phyloP scores from a whole-genome alignment of 2,797 vertebrate species.

The Mastacembelus armatus region DNA sequence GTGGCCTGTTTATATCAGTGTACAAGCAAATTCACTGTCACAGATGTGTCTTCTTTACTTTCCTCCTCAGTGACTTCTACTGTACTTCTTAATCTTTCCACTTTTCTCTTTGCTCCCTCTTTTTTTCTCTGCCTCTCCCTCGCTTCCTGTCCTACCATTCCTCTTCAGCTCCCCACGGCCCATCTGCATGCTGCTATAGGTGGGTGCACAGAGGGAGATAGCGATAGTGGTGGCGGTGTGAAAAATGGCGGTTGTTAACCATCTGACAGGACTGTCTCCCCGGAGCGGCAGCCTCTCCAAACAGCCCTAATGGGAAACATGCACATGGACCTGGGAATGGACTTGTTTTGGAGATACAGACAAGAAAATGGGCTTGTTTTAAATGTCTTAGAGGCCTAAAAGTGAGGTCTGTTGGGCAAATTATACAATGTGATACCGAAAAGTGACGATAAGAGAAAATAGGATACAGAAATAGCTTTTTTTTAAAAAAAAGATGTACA shows the following conservation, averaged over 20 bases:
- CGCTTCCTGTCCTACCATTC: neutral
- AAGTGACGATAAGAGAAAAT: neutral
- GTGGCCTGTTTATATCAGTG: slow-evolving; percentile 39
- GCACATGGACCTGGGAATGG: slow-evolving; percentile 63
- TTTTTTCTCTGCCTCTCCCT: slow-evolving; percentile 7
- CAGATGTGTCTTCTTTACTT: slow-evolving; percentile 44
- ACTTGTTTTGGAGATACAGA: slow-evolving; percentile 69
- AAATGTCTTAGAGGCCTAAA: slow-evolving; percentile 45
- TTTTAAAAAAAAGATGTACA: slow-evolving; percentile 6
- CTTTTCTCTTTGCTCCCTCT: slow-evolving; percentile 24
- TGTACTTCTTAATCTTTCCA: slow-evolving; percentile 41
- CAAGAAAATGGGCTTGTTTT: slow-evolving; percentile 60
- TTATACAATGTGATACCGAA: slow-evolving; percentile 17
- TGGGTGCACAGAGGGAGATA: slow-evolving; percentile 69
- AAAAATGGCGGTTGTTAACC: slow-evolving; percentile 82
- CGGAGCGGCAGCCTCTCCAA: slow-evolving; percentile 76
- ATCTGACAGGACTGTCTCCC: slow-evolving; percentile 80
- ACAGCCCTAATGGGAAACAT: slow-evolving; percentile 79
- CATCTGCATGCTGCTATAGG: slow-evolving; percentile 77
- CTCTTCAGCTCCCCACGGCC: slow-evolving; percentile 48
- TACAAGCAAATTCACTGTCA: slow-evolving; percentile 45
- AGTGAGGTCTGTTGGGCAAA: slow-evolving; percentile 15
- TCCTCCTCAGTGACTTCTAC: slow-evolving; percentile 37
- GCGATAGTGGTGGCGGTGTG: slow-evolving; percentile 71
- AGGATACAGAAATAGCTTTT: slow-evolving; percentile 7